Conservation (phyloP, 2,797 vertebrate genomes). For the Sylvilagus floridanus region DNA sequence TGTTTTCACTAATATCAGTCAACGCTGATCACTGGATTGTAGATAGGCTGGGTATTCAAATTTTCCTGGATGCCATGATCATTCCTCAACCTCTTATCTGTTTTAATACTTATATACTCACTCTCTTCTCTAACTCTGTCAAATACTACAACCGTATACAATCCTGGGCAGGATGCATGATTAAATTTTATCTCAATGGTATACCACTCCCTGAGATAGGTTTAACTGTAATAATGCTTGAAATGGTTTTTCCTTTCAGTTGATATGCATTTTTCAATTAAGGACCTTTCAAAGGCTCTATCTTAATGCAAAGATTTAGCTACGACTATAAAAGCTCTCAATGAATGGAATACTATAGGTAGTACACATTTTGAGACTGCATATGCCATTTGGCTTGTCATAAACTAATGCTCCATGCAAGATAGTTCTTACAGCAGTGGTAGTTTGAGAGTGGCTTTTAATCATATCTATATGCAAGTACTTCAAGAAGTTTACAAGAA, state of each 20-base stretch:
- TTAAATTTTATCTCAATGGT: neutral
- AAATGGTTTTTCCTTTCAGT: neutral
- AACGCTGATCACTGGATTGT: neutral
- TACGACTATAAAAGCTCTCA: neutral
- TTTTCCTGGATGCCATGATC: neutral
- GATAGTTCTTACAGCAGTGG: neutral
- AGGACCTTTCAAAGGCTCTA: neutral
- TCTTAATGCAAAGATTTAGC: neutral
- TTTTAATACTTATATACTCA: neutral
- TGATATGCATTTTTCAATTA: neutral
- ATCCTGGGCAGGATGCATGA: neutral
- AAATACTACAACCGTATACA: neutral
- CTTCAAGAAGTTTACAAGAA: too few relatives aligned
- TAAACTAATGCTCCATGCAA: neutral
- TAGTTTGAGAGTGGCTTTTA: neutral
- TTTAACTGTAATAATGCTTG: neutral
- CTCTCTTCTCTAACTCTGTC: neutral
- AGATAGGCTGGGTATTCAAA: conserved; percentile 9
- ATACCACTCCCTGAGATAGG: neutral
- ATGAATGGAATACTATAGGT: too few relatives aligned
- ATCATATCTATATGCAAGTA: neutral
- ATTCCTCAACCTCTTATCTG: neutral
- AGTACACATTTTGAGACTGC: neutral
- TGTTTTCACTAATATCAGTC: neutral
- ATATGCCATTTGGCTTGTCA: neutral